Conservation (phyloP, 2,888 invertebrate species). For the Vanessa cardui region DNA sequence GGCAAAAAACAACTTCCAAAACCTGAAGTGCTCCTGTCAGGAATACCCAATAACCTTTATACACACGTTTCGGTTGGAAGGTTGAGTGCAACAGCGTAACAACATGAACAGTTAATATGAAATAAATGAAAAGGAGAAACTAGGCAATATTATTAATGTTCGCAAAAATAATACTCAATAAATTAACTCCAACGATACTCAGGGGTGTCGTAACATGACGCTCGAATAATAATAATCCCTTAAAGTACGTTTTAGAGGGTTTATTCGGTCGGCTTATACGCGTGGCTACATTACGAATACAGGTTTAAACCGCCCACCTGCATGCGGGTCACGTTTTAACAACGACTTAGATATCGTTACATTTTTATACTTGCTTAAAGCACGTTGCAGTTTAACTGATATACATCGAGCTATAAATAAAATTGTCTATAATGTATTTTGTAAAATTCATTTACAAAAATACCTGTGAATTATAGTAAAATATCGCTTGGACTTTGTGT, state of each 20-base stretch:
- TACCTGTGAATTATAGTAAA: too few species aligned
- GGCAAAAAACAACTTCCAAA: too few species aligned
- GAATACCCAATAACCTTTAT: too few species aligned
- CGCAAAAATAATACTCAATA: too few species aligned
- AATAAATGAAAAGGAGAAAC: too few species aligned
- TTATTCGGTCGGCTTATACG: background rate
- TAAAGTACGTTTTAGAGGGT: background rate
- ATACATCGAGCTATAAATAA: background rate
- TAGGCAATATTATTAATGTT: too few species aligned
- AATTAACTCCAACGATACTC: background rate
- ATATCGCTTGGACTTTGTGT: too few species aligned
- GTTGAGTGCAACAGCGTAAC: too few species aligned
- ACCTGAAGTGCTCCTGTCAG: too few species aligned
- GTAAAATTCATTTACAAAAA: too few species aligned
- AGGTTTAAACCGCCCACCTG: slow-evolving; percentile 17
- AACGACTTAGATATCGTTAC: background rate
- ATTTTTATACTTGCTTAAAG: background rate
- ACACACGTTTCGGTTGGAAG: too few species aligned
- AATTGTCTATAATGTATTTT: background rate
- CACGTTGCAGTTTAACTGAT: background rate
- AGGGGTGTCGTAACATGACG: background rate
- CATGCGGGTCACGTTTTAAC: slow-evolving; percentile 6
- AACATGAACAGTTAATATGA: too few species aligned
- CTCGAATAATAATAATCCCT: background rate
- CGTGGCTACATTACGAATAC: background rate